These are phyloP conservation scores for Mylabris sibirica DNA, from an alignment of 2,888 invertebrate genomes.

Conservation along the genomic window DNA sequence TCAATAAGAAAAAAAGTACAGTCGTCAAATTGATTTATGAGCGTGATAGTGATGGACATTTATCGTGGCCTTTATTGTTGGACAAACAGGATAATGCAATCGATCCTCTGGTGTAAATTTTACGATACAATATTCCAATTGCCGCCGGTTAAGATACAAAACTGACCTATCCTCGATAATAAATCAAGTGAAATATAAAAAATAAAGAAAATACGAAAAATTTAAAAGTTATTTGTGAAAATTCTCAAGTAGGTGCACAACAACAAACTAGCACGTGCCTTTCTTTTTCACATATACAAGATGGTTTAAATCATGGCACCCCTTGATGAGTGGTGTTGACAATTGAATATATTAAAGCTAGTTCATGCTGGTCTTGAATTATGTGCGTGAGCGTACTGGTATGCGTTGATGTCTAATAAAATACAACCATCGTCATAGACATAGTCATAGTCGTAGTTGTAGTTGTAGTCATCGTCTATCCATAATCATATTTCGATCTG, in stretches of 20 bases:
- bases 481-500: background rate
- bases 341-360: constrained; percentile 41
- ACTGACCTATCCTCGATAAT: background rate
- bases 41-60: constrained; percentile 31
- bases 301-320: constrained; percentile 35
- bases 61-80: constrained; percentile 31
- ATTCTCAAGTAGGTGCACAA: constrained; percentile 7
- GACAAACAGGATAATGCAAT: constrained; percentile 20
- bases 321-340: constrained; percentile 45
- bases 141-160: background rate
- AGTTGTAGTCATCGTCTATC: background rate
- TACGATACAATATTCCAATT: constrained; percentile 17
- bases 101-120: constrained; percentile 22
- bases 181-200: background rate
- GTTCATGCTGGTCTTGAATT: constrained; percentile 41
- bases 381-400: constrained; percentile 42
- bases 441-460: background rate
- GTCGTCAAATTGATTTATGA: constrained; percentile 31
- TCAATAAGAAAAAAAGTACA: background rate
- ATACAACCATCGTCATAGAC: background rate
- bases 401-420: constrained; percentile 38
- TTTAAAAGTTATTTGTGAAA: background rate
- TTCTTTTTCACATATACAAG: constrained; percentile 12
- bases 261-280: constrained; percentile 24
- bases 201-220: background rate